phyloP scores from a whole-genome alignment of 2,888 invertebrate genomes.

The Koerneria pararmatus region DNA sequence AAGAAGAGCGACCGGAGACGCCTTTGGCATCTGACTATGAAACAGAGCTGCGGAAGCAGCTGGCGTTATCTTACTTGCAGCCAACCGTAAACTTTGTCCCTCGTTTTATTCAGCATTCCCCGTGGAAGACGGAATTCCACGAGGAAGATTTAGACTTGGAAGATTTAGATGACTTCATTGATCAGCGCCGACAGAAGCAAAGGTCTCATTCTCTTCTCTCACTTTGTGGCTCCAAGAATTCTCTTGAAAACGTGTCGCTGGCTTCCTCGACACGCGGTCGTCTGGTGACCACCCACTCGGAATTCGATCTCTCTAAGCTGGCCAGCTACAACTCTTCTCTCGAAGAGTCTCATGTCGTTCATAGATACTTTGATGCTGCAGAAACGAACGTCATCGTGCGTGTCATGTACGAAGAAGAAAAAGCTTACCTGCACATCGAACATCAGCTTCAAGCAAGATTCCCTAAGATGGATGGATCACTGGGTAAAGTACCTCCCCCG shows the following conservation, averaged over 20 bases:
- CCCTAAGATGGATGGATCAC: conserved; percentile 20
- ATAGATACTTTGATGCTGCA: conserved; percentile 37
- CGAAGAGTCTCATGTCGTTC: conserved; percentile 24
- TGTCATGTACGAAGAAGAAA: conserved; percentile 25
- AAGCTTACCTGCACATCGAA: background rate
- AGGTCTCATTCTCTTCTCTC: no score
- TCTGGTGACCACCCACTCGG: conserved; percentile 22
- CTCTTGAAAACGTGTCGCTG: conserved; percentile 12
- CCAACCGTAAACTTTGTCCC: no score
- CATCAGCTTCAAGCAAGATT: background rate
- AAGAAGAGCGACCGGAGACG: conserved; percentile 14
- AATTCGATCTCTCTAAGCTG: conserved; percentile 24
- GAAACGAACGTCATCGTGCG: conserved; percentile 38
- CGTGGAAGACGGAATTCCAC: conserved; percentile 19
- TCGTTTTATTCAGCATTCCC: conserved; percentile 14
- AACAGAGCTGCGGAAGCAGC: no score
- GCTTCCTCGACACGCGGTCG: conserved; percentile 8
- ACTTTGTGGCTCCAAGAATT: conserved; percentile 18
- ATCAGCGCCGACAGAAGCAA: no score
- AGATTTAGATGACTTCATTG: conserved; percentile 13
- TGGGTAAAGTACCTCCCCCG: conserved; percentile 16
- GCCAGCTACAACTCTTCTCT: conserved; percentile 36
- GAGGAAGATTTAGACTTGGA: conserved; percentile 19
- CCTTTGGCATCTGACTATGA: no score
- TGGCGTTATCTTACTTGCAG: no score